Evolutionary conservation across 2,888 invertebrate species (phyloP), one percentile per base, ranked within the genome.

Genomic region (Clivina fossor): DNA sequence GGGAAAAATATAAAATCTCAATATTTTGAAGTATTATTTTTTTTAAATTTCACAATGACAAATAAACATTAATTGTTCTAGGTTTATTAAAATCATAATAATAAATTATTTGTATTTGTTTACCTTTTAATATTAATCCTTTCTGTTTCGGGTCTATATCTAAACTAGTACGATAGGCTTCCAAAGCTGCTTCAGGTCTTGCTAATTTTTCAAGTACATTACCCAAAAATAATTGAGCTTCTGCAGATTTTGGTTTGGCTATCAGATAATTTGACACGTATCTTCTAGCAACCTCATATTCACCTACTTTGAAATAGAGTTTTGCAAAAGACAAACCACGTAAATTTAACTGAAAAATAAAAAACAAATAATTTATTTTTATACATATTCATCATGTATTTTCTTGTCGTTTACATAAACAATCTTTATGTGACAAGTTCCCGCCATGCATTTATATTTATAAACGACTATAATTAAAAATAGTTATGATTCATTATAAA

Each of bases 291-390:
- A 83, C 83, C 63, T 85, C 81, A 74, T 84, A 91, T 66, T 93
- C 93, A 44, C 85, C 85, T 53, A 92, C 86, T 73, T 88, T 88
- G 69, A 79, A 88, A 74, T 94, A 95, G 53, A 93, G 76, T 64
- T 88, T 86, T 5, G 91, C 93, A 68, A 94, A 82, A 46, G 88
- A 85, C 71, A 85, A 88, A 59, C 90, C 88, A 67, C 90, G 82
- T 35, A 85, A 69, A 65, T 82, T 82, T 68, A 84, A 81, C 90
- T 90, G 74, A 22, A 80, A 78, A 63, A 62, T 54, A 61, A 30
- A n/a, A 2, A 3, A 33, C 5, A 18, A 2, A 50, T 16, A 28
- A 28, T 18, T 18, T n/a, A 28, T 50, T 26, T 13, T 11, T 4
- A 19, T 19, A 40, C 20, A 2, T 4, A 32, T 7, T 22, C 9